Percentiles rank a stretch among this genome's conserved stretches.
These are phyloP conservation scores for Semibalanus balanoides DNA, from an alignment of 1,140 invertebrate species.

Conservation along the genomic window DNA sequence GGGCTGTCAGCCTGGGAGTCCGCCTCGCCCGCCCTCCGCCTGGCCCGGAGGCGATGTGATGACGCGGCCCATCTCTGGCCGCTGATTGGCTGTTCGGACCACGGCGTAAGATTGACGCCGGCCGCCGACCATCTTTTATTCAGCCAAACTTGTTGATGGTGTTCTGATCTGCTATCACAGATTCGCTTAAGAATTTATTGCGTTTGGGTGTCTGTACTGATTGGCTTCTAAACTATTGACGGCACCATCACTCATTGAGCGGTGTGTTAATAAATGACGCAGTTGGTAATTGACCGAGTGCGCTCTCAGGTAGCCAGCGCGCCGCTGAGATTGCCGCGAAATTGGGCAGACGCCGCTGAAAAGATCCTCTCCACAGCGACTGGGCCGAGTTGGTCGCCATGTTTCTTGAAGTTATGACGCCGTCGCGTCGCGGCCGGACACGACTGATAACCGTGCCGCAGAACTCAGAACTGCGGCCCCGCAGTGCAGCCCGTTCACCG, in stretches of 20 bases:
- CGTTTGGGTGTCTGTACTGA: not conserved
- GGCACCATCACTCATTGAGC: not conserved
- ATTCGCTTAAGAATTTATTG: not conserved
- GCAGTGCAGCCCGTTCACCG: too few relatives aligned
- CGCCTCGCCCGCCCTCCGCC: too few relatives aligned
- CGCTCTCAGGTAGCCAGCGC: not conserved
- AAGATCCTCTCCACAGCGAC: too few relatives aligned
- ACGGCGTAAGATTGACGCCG: not conserved
- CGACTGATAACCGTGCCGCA: too few relatives aligned
- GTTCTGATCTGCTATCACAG: not conserved
- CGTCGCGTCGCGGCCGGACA: too few relatives aligned
- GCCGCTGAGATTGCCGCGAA: not conserved
- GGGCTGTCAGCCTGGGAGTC: too few relatives aligned
- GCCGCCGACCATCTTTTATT: not conserved
- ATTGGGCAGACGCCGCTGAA: not conserved
- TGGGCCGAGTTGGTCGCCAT: too few relatives aligned
- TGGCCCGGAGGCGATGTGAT: not conserved
- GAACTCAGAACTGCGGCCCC: too few relatives aligned
- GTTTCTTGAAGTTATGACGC: too few relatives aligned
- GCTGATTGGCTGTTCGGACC: not conserved
- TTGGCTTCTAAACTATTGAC: not conserved
- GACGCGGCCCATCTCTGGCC: not conserved
- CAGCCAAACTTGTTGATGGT: slow-evolving; percentile 1
- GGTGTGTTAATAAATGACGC: not conserved
- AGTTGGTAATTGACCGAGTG: not conserved